These are phyloP conservation scores for Lethenteron reissneri DNA, from an alignment of 2,113 vertebrate species.

Conservation along the genomic window DNA sequence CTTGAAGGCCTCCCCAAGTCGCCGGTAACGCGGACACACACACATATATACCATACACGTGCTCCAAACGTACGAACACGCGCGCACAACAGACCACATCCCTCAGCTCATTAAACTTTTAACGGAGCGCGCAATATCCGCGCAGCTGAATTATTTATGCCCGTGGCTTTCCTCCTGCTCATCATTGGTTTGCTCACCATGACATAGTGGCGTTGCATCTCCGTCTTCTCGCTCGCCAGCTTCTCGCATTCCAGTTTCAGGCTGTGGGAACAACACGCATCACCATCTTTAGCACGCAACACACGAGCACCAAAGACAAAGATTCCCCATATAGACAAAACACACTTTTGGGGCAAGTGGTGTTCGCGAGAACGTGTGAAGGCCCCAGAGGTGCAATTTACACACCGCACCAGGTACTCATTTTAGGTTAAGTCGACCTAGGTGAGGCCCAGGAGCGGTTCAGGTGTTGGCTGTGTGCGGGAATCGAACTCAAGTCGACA, in stretches of 20 bases:
- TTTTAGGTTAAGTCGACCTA: no score
- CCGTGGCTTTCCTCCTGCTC: background rate
- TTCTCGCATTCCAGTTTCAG: slow-evolving; percentile 92
- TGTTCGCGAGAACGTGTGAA: no score
- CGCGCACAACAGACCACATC: background rate
- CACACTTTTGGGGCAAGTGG: no score
- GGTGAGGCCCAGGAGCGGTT: no score
- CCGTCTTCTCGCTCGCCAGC: slow-evolving; percentile 79
- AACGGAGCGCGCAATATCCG: slow-evolving; percentile 5
- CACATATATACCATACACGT: background rate
- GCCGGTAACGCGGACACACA: background rate
- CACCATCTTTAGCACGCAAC: no score
- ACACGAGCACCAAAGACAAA: no score
- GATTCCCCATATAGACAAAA: no score
- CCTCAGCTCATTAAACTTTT: slow-evolving; percentile 4
- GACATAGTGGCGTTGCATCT: slow-evolving; percentile 92
- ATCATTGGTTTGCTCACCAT: slow-evolving; percentile 44
- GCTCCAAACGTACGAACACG: background rate
- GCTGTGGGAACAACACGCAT: slow-evolving; percentile 21
- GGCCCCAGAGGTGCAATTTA: no score
- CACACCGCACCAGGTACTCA: no score
- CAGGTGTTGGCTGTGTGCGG: no score
- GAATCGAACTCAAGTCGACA: no score
- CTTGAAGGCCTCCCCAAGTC: background rate
- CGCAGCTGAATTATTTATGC: slow-evolving; percentile 5